Conservation (phyloP, 2,888 invertebrate genomes). For the Lasioglossum vierecki region DNA sequence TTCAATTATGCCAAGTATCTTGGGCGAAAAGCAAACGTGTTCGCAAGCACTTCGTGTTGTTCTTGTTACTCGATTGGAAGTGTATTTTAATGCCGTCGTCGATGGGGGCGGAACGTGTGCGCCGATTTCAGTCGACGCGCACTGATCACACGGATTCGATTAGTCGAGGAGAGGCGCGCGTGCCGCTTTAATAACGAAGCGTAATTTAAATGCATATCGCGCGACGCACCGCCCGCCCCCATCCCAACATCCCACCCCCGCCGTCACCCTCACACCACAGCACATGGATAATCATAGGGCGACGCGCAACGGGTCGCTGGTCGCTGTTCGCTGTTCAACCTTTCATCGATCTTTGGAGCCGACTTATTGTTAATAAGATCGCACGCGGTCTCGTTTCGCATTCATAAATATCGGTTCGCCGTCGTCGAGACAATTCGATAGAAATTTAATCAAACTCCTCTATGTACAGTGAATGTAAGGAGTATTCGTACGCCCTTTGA, state of each 20-base stretch:
- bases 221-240: slow-evolving; percentile 19
- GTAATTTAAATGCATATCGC: slow-evolving; percentile 67
- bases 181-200: slow-evolving; percentile 61
- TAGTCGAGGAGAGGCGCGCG: slow-evolving; percentile 41
- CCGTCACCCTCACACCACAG: background rate
- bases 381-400: background rate
- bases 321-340: slow-evolving; percentile 3
- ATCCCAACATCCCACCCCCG: background rate
- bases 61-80: background rate
- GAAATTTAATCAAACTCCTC: too few species aligned
- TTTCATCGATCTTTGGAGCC: slow-evolving; percentile 18
- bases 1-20: background rate
- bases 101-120: background rate
- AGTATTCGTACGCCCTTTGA: too few species aligned
- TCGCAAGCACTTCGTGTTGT: background rate
- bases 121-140: slow-evolving; percentile 15
- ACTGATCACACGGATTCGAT: slow-evolving; percentile 44
- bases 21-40: background rate
- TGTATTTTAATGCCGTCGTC: background rate
- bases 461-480: too few species aligned
- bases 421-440: too few species aligned
- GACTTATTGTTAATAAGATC: slow-evolving; percentile 7
- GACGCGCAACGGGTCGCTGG: slow-evolving; percentile 29
- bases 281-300: slow-evolving; percentile 58
- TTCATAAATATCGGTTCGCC: background rate